A percentile compares a stretch with the other conserved stretches of the same genome.
Conservation (phyloP, 2,888 invertebrate genomes). For the Lochmaea crataegi region DNA sequence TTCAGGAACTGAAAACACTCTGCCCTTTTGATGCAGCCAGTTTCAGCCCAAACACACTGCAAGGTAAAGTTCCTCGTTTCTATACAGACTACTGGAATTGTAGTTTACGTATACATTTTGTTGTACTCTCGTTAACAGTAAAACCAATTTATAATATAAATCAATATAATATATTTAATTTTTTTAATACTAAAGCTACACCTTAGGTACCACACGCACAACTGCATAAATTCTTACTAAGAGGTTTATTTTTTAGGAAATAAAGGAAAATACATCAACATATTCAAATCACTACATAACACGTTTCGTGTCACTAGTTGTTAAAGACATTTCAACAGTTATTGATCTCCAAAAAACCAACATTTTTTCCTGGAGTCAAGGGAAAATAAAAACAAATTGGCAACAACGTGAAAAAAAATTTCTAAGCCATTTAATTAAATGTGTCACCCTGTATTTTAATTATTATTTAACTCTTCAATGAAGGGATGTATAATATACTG, state of each 20-base stretch:
- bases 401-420: too few relatives aligned
- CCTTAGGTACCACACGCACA: slow-evolving; percentile 61
- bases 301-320: neutral
- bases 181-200: slow-evolving; percentile 54
- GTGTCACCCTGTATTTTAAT: too few relatives aligned
- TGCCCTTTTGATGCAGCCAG: slow-evolving; percentile 49
- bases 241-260: slow-evolving; percentile 55
- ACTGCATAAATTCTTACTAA: slow-evolving; percentile 61
- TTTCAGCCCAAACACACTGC: slow-evolving; percentile 63
- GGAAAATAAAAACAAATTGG: too few relatives aligned
- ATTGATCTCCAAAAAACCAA: too few relatives aligned
- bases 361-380: too few relatives aligned
- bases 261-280: neutral
- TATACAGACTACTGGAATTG: slow-evolving; percentile 34
- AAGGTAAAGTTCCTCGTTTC: slow-evolving; percentile 62
- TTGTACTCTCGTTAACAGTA: slow-evolving; percentile 61
- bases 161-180: slow-evolving; percentile 30
- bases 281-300: neutral
- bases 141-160: slow-evolving; percentile 49
- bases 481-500: too few relatives aligned
- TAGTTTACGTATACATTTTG: slow-evolving; percentile 48
- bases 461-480: too few relatives aligned
- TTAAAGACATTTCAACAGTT: neutral
- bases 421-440: too few relatives aligned
- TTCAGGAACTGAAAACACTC: slow-evolving; percentile 24